Base-by-base conservation (phyloP, 2,113 vertebrate species). In the Chlamydotis undulata region DNA sequence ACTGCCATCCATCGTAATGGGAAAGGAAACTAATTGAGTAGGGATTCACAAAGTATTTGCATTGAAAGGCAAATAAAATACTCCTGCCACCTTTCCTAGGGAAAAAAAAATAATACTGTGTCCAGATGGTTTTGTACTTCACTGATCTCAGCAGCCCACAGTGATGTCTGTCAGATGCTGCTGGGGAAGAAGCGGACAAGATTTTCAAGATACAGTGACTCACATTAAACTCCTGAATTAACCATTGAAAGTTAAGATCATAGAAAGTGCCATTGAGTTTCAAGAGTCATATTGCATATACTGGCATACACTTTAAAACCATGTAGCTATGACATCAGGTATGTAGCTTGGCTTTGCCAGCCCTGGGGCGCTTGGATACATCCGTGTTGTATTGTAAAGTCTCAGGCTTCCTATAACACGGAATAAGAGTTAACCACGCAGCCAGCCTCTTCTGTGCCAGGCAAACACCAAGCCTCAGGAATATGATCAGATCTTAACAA, bases 121-220 rank as follows among this genome's bases (percentile, higher is more conserved):
- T 77, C 67, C 84, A 85, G 37, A 23, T 57, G 57, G 67, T 50
- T 93, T 94, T 90, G 39, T 29, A 35, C 84, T 71, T 96, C 89
- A 87, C 39, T 87, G 61, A 71, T 57, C 31, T 77, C 56, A 69
- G 75, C 87, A 91, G 50, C 37, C 49, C 52, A 28, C 47, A 59
- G 31, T 37, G 29, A 52, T 55, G 5, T 49, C 70, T 73, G 78
- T 41, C 50, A 93, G 28, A 79, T 28, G n/a, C 16, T 25, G 7
- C 12, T 21, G 22, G 28, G 35, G 37, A 85, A 71, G 59, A 73
- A 43, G 21, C 4, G 12, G 64, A 56, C 28, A 74, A 87, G 43
- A 78, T 17, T 88, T 71, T 31, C 29, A 70, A 82, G 73, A 59
- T 6, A 43, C 57, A 49, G 29, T 43, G 45, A 23, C 35, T 53